Evolutionary conservation across 2,797 vertebrate species (phyloP).

Genomic region (Crocidura indochinensis): DNA sequence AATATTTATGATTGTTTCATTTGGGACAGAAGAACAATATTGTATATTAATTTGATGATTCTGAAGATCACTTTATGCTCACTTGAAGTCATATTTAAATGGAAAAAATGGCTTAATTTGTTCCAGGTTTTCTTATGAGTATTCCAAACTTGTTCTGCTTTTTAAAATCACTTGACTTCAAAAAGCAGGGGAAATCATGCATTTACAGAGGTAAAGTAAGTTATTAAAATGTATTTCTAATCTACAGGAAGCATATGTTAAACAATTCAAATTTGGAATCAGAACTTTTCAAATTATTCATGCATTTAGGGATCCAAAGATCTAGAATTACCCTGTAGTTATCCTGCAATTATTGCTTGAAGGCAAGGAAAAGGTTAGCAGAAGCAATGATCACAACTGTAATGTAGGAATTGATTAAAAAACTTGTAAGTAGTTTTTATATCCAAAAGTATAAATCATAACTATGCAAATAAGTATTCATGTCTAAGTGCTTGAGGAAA

Average conservation of each 20-base stretch:
- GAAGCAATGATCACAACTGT: background rate
- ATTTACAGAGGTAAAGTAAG: conserved; percentile 55
- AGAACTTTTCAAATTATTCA: conserved; percentile 62
- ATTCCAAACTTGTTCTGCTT: conserved; percentile 50
- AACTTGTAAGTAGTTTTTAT: conserved; percentile 23
- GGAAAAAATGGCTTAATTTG: conserved; percentile 62
- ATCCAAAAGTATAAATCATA: conserved; percentile 7
- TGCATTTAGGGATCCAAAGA: conserved; percentile 63
- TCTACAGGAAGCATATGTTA: conserved; percentile 74
- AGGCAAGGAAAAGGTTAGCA: conserved; percentile 70
- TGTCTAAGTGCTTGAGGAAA: background rate
- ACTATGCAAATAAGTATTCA: background rate
- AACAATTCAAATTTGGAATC: conserved; percentile 74
- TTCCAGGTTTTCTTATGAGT: conserved; percentile 42
- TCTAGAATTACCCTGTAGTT: conserved; percentile 65
- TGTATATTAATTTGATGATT: conserved; percentile 51
- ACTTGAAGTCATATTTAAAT: conserved; percentile 63
- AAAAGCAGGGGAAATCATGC: conserved; percentile 52
- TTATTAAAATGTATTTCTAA: conserved; percentile 56
- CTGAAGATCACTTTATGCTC: conserved; percentile 42
- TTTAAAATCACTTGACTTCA: conserved; percentile 71
- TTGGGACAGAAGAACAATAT: conserved; percentile 50
- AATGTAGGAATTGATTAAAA: conserved; percentile 58
- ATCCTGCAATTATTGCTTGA: conserved; percentile 63
- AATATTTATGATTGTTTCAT: conserved; percentile 53